Evolutionary conservation across 2,888 invertebrate genomes (phyloP).

Genomic region (Archips crataeganus): DNA sequence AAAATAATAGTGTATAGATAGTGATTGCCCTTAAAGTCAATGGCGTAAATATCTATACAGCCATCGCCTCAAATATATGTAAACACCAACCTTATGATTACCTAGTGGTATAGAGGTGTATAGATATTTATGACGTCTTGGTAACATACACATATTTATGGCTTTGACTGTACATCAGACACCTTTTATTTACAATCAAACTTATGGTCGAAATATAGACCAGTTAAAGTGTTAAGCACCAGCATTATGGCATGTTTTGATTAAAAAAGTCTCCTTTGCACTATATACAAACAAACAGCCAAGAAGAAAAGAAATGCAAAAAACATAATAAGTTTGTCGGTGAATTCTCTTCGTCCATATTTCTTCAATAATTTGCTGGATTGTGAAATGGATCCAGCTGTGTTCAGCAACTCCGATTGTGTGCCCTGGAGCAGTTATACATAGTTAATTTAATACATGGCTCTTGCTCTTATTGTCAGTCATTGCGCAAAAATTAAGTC

Average conservation of each 20-base stretch:
- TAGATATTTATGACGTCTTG: no score
- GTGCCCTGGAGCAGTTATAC: constrained; percentile 83
- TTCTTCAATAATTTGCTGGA: constrained; percentile 97
- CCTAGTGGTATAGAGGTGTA: no score
- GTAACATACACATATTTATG: no score
- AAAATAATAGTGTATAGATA: constrained; percentile 1
- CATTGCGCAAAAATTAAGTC: no score
- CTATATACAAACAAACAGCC: constrained; percentile 96
- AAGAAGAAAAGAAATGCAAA: constrained; percentile 95
- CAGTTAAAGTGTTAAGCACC: background rate
- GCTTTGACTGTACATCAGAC: background rate
- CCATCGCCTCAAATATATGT: no score
- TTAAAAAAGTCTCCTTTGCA: constrained; percentile 95
- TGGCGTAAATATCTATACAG: no score
- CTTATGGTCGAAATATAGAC: background rate
- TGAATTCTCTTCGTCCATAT: constrained; percentile 97
- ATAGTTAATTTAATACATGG: background rate
- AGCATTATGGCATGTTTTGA: background rate
- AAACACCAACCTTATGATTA: no score
- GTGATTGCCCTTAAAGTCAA: no score
- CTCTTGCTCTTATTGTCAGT: no score
- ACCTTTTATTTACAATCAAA: background rate
- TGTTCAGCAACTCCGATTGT: constrained; percentile 92
- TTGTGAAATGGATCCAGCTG: constrained; percentile 94
- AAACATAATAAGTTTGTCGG: constrained; percentile 96